phyloP scores from a whole-genome alignment of 2,888 invertebrate species.

The Caenorhabditis imperialis region DNA sequence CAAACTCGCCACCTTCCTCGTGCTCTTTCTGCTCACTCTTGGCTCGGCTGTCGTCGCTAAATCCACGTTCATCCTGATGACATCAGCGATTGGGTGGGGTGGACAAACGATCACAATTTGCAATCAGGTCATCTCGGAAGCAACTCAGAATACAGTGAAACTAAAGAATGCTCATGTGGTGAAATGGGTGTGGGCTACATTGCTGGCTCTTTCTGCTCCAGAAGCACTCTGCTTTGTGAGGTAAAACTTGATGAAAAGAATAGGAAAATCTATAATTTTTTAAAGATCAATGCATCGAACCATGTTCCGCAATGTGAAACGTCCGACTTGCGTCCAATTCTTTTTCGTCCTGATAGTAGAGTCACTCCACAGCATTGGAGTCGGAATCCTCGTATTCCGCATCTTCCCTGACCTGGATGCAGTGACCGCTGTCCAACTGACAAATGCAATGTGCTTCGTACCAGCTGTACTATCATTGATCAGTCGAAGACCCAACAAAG shows the following conservation, averaged over 20 bases:
- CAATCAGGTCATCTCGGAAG: slow-evolving; percentile 72
- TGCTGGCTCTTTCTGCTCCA: slow-evolving; percentile 78
- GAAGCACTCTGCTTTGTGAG: slow-evolving; percentile 78
- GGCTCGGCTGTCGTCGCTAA: slow-evolving; percentile 72
- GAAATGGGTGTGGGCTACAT: slow-evolving; percentile 79
- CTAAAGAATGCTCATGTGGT: slow-evolving; percentile 74
- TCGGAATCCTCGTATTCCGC: slow-evolving; percentile 89
- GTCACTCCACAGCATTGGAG: slow-evolving; percentile 89
- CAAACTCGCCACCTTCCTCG: slow-evolving; percentile 77
- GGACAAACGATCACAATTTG: slow-evolving; percentile 77
- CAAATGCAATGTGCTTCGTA: slow-evolving; percentile 93
- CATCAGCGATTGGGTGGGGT: slow-evolving; percentile 76
- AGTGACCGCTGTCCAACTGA: slow-evolving; percentile 91
- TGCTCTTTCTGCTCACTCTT: slow-evolving; percentile 74
- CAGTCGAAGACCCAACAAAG: slow-evolving; percentile 80
- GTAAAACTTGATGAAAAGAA: slow-evolving; percentile 15
- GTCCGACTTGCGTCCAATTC: slow-evolving; percentile 75
- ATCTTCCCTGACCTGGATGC: slow-evolving; percentile 93
- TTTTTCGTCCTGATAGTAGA: slow-evolving; percentile 86
- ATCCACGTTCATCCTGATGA: slow-evolving; percentile 77
- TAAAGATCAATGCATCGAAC: slow-evolving; percentile 79
- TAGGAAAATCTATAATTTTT: neutral
- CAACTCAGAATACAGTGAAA: slow-evolving; percentile 70
- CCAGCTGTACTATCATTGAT: slow-evolving; percentile 83
- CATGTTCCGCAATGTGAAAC: slow-evolving; percentile 78